These are phyloP conservation scores for Sphaerodactylus townsendi DNA, from an alignment of 2,113 vertebrate genomes.

Conservation along the genomic window DNA sequence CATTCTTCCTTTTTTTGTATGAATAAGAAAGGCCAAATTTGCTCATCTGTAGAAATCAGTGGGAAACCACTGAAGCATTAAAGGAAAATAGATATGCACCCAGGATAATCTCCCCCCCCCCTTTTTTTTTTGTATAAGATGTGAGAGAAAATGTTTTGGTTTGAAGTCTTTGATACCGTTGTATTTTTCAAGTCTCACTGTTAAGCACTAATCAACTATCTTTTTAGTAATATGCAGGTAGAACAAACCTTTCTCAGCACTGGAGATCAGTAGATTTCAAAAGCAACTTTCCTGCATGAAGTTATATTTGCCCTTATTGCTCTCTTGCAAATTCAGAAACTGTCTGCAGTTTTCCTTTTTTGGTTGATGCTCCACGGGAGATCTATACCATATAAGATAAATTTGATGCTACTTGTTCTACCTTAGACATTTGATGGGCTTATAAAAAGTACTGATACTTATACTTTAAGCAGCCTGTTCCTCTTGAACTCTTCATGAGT, in stretches of 20 bases:
- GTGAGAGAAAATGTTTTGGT: conserved; percentile 13
- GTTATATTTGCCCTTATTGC: conserved; percentile 14
- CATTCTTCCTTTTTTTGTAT: background rate
- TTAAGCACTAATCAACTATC: background rate
- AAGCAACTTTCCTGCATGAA: conserved; percentile 30
- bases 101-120: background rate
- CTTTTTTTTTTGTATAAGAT: conserved; percentile 18
- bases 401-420: conserved; percentile 43
- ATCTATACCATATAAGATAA: conserved; percentile 45
- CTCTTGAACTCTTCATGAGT: conserved; percentile 43
- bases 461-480: conserved; percentile 28
- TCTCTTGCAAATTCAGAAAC: conserved; percentile 44
- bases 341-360: conserved; percentile 8
- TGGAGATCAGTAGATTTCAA: conserved; percentile 12
- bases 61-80: background rate
- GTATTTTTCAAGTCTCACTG: background rate
- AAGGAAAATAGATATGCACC: background rate
- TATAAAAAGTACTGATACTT: conserved; percentile 51
- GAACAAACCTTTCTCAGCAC: background rate
- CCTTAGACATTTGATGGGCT: conserved; percentile 63
- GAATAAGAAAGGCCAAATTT: background rate
- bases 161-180: conserved; percentile 19
- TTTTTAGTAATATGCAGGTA: conserved; percentile 1
- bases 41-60: background rate
- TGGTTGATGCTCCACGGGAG: conserved; percentile 4